Evolutionary conservation across 2,888 invertebrate genomes (phyloP).

Genomic region (Pheosia gnoma): DNA sequence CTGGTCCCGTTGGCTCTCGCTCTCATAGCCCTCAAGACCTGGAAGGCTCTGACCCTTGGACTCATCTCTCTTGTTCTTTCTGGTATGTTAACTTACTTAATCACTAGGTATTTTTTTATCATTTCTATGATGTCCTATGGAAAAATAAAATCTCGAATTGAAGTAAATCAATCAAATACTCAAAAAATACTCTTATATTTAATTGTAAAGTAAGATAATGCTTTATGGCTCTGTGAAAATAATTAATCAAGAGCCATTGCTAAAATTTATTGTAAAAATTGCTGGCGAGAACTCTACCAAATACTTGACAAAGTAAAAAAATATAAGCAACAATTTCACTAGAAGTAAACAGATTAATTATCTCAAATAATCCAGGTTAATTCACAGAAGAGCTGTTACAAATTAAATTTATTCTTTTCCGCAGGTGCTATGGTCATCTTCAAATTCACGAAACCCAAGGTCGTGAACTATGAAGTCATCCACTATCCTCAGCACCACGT

Average conservation of each 20-base stretch:
- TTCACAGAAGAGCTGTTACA: background rate
- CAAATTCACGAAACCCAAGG: constrained; percentile 94
- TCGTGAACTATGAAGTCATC: constrained; percentile 93
- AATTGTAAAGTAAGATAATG: too few species aligned
- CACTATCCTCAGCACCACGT: constrained; percentile 91
- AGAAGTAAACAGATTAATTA: too few species aligned
- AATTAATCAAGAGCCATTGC: too few species aligned
- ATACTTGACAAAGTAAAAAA: background rate
- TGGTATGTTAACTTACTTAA: constrained; percentile 67
- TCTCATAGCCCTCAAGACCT: constrained; percentile 93
- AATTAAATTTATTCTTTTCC: constrained; percentile 11
- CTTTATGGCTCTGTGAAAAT: too few species aligned
- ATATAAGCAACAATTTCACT: background rate
- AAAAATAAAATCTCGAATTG: too few species aligned
- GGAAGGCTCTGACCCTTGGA: constrained; percentile 94
- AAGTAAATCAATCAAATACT: too few species aligned
- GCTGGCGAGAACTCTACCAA: background rate
- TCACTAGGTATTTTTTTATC: background rate
- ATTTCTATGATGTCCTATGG: background rate
- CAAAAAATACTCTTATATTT: too few species aligned
- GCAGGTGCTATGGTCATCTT: constrained; percentile 91
- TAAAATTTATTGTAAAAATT: too few species aligned
- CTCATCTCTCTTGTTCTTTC: constrained; percentile 93
- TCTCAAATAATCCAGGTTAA: too few species aligned
- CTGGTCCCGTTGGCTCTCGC: constrained; percentile 92